A percentile compares a stretch with the other conserved stretches of the same genome.
Evolutionary conservation across 2,888 invertebrate species (phyloP).

Genomic region (Microctonus brassicae): DNA sequence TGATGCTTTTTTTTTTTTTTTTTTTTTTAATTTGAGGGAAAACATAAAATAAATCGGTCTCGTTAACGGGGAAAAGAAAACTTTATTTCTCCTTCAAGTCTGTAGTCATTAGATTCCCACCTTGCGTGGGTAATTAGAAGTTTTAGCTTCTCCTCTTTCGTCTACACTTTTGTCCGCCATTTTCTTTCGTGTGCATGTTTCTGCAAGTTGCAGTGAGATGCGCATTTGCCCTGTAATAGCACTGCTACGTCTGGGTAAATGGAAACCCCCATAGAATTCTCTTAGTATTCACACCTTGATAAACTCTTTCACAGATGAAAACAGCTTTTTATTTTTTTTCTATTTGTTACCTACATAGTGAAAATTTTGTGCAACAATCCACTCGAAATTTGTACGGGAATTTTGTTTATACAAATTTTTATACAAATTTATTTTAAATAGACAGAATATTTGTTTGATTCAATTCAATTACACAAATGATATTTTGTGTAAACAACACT

Average conservation of each 20-base stretch:
- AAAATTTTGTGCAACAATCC: too few species aligned
- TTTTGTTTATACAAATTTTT: too few species aligned
- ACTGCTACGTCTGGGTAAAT: constrained; percentile 49
- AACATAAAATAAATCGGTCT: constrained; percentile 64
- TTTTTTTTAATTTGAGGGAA: constrained; percentile 12
- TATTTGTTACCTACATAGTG: too few species aligned
- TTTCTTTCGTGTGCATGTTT: constrained; percentile 45
- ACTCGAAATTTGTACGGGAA: too few species aligned
- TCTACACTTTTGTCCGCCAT: constrained; percentile 15
- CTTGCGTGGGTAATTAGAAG: constrained; percentile 65
- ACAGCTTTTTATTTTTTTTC: background rate
- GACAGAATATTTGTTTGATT: too few species aligned
- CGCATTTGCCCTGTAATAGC: constrained; percentile 54
- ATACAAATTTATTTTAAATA: too few species aligned
- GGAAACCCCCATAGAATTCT: constrained; percentile 39
- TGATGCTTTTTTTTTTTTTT: too few species aligned
- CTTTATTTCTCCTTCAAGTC: constrained; percentile 61
- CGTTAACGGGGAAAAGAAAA: constrained; percentile 59
- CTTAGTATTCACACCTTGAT: background rate
- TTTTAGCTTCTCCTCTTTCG: constrained; percentile 57
- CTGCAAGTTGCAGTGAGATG: constrained; percentile 38
- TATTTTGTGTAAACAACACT: too few species aligned
- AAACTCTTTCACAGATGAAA: background rate
- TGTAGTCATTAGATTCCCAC: constrained; percentile 64
- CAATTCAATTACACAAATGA: too few species aligned